Base-by-base conservation (phyloP, 1,140 invertebrate species). In the Saccostrea glomerata region DNA sequence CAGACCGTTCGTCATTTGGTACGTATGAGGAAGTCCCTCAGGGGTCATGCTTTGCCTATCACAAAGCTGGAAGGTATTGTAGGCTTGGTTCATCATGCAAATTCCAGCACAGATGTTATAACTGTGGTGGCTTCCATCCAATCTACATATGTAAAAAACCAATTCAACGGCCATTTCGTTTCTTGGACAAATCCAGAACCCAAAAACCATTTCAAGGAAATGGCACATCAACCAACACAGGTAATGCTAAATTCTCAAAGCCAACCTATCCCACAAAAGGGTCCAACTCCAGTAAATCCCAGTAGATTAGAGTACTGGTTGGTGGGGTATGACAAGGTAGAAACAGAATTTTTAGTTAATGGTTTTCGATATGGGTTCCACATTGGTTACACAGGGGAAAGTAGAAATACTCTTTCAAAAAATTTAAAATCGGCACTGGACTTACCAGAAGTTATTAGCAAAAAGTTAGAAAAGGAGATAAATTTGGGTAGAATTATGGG, bases 291-390 rank as follows among this genome's bases (percentile, higher is more conserved):
- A 66, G 47, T 88, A 25, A 86, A 63, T 20, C 2, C 9, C 20
- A 25, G 54, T 15, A 55, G 73, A 17, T 40, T 86, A 20, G 73
- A 82, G 82, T 63, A 30, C 4, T 86, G 55, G 47, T 30, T 83
- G 36, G 23, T 86, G 47, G 87, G 73, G 23, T 86, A 86, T 82
- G 17, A 86, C 20, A 58, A 82, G 55, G 2, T 20, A 47, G 56
- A 66, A 63, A 25, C n/a, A 36, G 12, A 54, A 17, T 88, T 60
- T 86, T 85, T 88, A 60, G 17, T 86, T 7, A 40, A 40, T n/a
- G 87, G 87, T 0, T 88, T 88, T 70, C 23, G 23, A 54, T 55
- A 86, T 82, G 56, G 47, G 47, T 17, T 88, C 82, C 73, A 11
- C 0, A 54, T 83, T 83, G 77, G 56, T 56, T n/a, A 25, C 7